phyloP scores from a whole-genome alignment of 1,140 invertebrate species.

The Temnothorax longispinosus region DNA sequence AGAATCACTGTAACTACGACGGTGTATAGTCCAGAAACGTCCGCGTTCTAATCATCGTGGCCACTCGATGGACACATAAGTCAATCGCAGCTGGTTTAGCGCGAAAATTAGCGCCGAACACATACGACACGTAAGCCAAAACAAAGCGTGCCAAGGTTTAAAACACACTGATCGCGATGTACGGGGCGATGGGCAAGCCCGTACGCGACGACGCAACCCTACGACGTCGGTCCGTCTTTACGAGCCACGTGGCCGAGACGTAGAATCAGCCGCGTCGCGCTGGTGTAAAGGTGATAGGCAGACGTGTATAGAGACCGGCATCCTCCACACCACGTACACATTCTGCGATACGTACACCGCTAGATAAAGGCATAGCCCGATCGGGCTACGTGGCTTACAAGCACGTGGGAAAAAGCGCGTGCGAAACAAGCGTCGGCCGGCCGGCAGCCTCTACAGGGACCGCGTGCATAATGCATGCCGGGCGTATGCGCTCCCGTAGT shows the following conservation, averaged over 20 bases:
- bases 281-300: constrained; percentile 63
- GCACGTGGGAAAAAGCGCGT: constrained; percentile 82
- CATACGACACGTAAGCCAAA: constrained; percentile 55
- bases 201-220: constrained; percentile 44
- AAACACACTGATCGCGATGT: constrained; percentile 61
- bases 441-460: constrained; percentile 72
- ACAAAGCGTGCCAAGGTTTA: constrained; percentile 73
- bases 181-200: background rate
- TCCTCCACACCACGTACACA: constrained; percentile 57
- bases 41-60: background rate
- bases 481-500: constrained; percentile 64
- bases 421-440: constrained; percentile 74
- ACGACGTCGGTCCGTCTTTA: constrained; percentile 54
- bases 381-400: constrained; percentile 72
- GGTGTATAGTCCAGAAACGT: background rate
- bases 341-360: constrained; percentile 53
- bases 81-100: background rate
- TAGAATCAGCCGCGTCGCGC: constrained; percentile 44
- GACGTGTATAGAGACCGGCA: constrained; percentile 50
- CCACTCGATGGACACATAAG: constrained; percentile 1
- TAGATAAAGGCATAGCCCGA: constrained; percentile 55
- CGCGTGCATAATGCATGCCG: constrained; percentile 82
- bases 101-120: constrained; percentile 8
- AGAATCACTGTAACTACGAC: background rate
- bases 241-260: constrained; percentile 73